Percentiles rank a stretch among this genome's conserved stretches.
Conservation (phyloP, 1,140 invertebrate species). For the Dreissena polymorpha region DNA sequence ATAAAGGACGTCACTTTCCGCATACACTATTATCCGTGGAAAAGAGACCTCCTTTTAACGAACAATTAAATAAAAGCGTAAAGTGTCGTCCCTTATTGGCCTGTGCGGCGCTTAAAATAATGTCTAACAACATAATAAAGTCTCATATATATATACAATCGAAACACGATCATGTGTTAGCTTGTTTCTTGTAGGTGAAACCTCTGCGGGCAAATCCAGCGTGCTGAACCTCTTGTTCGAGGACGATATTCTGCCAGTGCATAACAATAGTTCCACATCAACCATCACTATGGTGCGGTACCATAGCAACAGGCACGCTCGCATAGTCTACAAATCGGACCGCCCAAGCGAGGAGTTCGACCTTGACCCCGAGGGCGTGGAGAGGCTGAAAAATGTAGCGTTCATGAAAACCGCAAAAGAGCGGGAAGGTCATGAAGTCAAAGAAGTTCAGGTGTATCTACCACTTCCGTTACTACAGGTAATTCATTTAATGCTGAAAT, state of each 20-base stretch:
- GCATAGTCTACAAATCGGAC: slow-evolving; percentile 54
- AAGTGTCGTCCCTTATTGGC: too few species aligned
- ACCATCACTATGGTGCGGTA: slow-evolving; percentile 70
- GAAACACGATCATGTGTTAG: too few species aligned
- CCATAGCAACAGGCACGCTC: slow-evolving; percentile 18
- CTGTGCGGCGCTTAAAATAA: too few species aligned
- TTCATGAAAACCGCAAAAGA: slow-evolving; percentile 55
- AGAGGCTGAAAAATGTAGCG: slow-evolving; percentile 38
- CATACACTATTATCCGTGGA: too few species aligned
- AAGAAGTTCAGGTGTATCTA: slow-evolving; percentile 64
- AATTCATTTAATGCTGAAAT: not conserved
- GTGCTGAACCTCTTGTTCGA: slow-evolving; percentile 72
- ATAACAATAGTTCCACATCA: slow-evolving; percentile 69
- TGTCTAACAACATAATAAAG: too few species aligned
- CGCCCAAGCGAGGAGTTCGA: slow-evolving; percentile 27
- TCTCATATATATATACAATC: too few species aligned
- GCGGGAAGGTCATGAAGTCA: slow-evolving; percentile 58
- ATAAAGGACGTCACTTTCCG: too few species aligned
- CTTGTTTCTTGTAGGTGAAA: slow-evolving; percentile 72
- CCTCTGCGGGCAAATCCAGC: slow-evolving; percentile 73
- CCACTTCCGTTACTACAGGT: slow-evolving; percentile 69
- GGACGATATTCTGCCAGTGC: slow-evolving; percentile 66
- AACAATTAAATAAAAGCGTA: too few species aligned
- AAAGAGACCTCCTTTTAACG: too few species aligned
- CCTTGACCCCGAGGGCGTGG: slow-evolving; percentile 36